Evolutionary conservation across 2,888 invertebrate genomes (phyloP).

Genomic region (Notocelia uddmanniana): DNA sequence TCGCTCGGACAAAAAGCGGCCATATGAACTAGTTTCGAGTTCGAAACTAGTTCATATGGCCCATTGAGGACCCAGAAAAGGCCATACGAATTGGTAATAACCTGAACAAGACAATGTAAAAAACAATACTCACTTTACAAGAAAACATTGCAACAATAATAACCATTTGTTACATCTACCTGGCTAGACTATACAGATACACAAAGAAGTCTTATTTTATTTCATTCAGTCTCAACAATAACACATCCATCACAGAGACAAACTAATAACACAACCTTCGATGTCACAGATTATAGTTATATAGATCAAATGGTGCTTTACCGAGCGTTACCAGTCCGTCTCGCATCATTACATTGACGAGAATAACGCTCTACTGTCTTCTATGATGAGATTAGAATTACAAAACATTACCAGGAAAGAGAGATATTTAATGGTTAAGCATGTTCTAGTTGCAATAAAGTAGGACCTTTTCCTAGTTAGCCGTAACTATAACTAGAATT

Average conservation of each 20-base stretch:
- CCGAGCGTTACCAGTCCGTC: slow-evolving; percentile 63
- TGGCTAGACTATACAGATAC: slow-evolving; percentile 3
- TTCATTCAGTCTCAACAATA: not conserved
- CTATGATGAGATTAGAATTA: slow-evolving; percentile 64
- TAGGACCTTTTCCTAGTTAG: slow-evolving; percentile 9
- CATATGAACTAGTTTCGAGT: not conserved
- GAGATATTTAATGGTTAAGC: slow-evolving; percentile 43
- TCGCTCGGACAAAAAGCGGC: not conserved
- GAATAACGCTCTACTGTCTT: slow-evolving; percentile 52
- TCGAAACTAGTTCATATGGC: too few relatives aligned
- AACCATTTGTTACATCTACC: not conserved
- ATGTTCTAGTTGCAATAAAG: slow-evolving; percentile 11
- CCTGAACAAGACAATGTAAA: not conserved
- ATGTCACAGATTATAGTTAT: slow-evolving; percentile 64
- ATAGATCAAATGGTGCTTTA: slow-evolving; percentile 63
- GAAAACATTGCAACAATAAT: not conserved
- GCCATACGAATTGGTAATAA: not conserved
- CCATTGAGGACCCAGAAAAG: not conserved
- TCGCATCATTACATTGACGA: slow-evolving; percentile 64
- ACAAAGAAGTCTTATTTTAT: not conserved
- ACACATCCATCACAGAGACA: not conserved
- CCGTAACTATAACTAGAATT: not conserved
- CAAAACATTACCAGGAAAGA: slow-evolving; percentile 55
- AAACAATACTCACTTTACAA: not conserved
- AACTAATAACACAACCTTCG: slow-evolving; percentile 48